Conservation (phyloP, 2,113 vertebrate species). For the Eurypyga helias region DNA sequence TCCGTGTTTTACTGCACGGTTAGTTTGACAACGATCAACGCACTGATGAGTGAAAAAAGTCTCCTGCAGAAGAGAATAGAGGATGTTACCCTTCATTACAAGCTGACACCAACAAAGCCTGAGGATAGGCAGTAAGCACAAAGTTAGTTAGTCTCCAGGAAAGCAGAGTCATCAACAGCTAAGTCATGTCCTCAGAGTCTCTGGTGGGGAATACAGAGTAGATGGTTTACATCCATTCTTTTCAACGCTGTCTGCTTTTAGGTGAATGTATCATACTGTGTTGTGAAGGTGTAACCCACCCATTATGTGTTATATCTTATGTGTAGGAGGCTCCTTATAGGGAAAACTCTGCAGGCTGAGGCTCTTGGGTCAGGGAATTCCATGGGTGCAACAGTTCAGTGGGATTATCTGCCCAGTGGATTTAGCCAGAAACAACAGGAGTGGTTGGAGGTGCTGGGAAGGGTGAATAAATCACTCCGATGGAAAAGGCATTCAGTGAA, state of each 20-base stretch:
- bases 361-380: not conserved
- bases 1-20: not conserved
- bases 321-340: fast-evolving
- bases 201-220: not conserved
- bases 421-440: not conserved
- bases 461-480: not conserved
- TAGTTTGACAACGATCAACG: not conserved
- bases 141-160: not conserved
- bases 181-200: not conserved
- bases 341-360: not conserved
- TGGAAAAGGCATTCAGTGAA: not conserved
- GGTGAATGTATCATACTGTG: not conserved
- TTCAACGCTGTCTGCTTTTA: not conserved
- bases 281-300: not conserved
- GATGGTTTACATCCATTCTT: not conserved
- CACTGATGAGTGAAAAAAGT: not conserved
- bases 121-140: not conserved
- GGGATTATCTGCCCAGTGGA: fast-evolving
- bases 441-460: not conserved
- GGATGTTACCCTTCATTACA: not conserved
- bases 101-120: not conserved
- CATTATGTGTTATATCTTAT: not conserved
- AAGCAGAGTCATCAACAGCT: not conserved
- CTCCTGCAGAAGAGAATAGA: not conserved
- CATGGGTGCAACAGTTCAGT: not conserved